Evolutionary conservation across 2,888 invertebrate species (phyloP).

Genomic region (Octonoba sinensis): DNA sequence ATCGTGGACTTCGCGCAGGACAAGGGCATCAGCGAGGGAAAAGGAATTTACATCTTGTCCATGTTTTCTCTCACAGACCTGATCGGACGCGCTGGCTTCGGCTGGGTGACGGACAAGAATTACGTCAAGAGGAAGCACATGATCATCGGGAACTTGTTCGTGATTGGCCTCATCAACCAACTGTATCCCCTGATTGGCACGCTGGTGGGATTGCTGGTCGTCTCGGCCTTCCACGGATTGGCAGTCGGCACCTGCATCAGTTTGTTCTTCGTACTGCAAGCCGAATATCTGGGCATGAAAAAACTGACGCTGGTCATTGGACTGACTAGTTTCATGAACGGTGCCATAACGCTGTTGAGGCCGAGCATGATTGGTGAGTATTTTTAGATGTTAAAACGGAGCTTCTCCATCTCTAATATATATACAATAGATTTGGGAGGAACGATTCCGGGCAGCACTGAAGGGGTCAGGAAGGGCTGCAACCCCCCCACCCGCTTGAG

Average conservation of each 20-base stretch:
- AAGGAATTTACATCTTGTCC: constrained; percentile 61
- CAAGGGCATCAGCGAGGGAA: constrained; percentile 57
- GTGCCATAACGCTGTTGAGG: constrained; percentile 26
- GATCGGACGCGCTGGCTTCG: constrained; percentile 62
- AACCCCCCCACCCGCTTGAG: too few relatives aligned
- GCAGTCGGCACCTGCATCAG: constrained; percentile 45
- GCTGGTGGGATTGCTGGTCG: constrained; percentile 15
- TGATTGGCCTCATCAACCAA: constrained; percentile 33
- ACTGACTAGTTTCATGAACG: constrained; percentile 51
- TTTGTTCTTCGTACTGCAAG: constrained; percentile 53
- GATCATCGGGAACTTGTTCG: constrained; percentile 31
- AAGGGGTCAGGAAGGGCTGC: too few relatives aligned
- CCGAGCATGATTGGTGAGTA: constrained; percentile 57
- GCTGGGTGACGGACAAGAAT: constrained; percentile 62
- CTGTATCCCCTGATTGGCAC: constrained; percentile 37
- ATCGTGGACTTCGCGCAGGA: constrained; percentile 65
- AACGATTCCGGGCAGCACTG: background rate
- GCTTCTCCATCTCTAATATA: background rate
- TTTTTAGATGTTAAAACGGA: background rate
- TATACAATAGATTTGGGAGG: background rate
- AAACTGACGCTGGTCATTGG: constrained; percentile 43
- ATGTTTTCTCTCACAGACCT: constrained; percentile 65
- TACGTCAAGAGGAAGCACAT: constrained; percentile 43
- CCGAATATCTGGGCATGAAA: constrained; percentile 48
- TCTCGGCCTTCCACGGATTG: constrained; percentile 43